Evolutionary conservation across 2,888 invertebrate species (phyloP), one percentile per base, ranked within the genome.

Genomic region (Chrysolina americana): DNA sequence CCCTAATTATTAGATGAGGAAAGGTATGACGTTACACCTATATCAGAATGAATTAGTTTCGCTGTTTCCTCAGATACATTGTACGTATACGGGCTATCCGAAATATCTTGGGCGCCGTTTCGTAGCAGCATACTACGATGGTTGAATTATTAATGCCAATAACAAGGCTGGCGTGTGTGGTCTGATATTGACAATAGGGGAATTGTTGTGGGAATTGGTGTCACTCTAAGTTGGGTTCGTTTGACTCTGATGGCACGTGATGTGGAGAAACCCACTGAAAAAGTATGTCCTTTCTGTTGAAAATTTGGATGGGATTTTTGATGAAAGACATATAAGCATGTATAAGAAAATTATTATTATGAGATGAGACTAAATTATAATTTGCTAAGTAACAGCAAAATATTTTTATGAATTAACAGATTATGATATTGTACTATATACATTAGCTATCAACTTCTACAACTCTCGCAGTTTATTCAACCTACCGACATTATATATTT

Each of bases 1-100:
- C 85, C 86, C 85, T 84, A 87, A 87, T 87, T 86, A 85, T 81
- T 80, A 62, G 64, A 77, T 78, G 75, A 79, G 79, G 78, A 78
- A 80, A 81, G 82, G 82, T 82, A 82, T 78, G 78, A 80, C 79
- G 78, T 83, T 83, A 83, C 83, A 83, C 82, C 83, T 82, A 81
- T 82, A 84, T 84, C 82, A 81, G 80, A 80, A 81, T 79, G 79
- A 83, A 83, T 83, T 83, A 80, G 81, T 80, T 81, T 79, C 76
- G 76, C 71, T 79, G 78, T 75, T 80, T 78, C 79, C 76, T 78
- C 75, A 76, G 70, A 80, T 80, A 80, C 73, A 65, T 9, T 23
- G 63, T 66, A n/a, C 6, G n/a, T 13, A 41, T 53, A 21, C 68
- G 73, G 68, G 72, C 76, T 73, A 74, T 75, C 64, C 68, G 36